These are phyloP conservation scores for Ferdinandea cuprea DNA, from an alignment of 2,888 invertebrate genomes.

Conservation along the genomic window DNA sequence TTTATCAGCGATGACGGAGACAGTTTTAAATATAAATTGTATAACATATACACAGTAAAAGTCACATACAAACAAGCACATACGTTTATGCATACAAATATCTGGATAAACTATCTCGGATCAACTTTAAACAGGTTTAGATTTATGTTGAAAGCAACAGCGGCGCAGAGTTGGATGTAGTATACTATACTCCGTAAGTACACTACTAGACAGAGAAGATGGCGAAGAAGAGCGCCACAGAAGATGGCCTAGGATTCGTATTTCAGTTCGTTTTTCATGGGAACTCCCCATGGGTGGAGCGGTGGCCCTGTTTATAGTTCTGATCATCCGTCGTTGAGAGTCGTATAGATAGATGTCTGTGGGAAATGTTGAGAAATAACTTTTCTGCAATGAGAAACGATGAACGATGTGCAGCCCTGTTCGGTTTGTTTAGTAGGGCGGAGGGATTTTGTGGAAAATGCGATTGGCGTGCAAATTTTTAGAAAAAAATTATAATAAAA, in stretches of 20 bases:
- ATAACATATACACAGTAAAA: conserved; percentile 3
- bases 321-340: conserved; percentile 17
- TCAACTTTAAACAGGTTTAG: conserved; percentile 68
- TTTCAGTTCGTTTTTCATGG: conserved; percentile 64
- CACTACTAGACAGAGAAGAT: conserved; percentile 2
- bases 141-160: conserved; percentile 59
- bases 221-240: background rate
- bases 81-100: conserved; percentile 12
- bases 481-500: conserved; percentile 6
- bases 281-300: conserved; percentile 54
- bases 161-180: conserved; percentile 25
- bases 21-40: conserved; percentile 45
- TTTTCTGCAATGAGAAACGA: conserved; percentile 19
- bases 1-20: conserved; percentile 50
- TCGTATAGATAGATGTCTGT: conserved; percentile 9
- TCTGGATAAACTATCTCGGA: conserved; percentile 68
- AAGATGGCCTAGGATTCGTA: conserved; percentile 66
- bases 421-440: background rate
- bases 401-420: conserved; percentile 11
- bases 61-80: conserved; percentile 1
- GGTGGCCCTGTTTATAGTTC: conserved; percentile 60
- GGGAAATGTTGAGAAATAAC: conserved; percentile 49
- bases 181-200: too few relatives aligned
- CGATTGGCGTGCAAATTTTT: conserved; percentile 33
- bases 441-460: background rate